phyloP scores from a whole-genome alignment of 1,140 invertebrate species.

The Papilio glaucus region DNA sequence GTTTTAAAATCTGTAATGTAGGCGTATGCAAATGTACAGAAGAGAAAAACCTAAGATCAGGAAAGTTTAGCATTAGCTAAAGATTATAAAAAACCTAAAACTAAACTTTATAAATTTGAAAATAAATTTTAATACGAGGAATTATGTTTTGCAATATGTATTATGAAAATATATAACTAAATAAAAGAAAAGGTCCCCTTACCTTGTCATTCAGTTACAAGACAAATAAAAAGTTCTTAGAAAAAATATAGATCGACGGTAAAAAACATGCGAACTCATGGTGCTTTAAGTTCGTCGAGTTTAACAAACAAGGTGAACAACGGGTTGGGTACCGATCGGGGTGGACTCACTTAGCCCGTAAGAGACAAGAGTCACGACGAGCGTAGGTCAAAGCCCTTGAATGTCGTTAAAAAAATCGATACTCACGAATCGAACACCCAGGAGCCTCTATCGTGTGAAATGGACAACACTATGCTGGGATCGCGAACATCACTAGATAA shows the following conservation, averaged over 20 bases:
- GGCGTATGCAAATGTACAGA: neutral
- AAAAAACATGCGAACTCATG: constrained; percentile 16
- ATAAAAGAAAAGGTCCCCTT: neutral
- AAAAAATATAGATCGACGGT: neutral
- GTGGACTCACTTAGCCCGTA: constrained; percentile 48
- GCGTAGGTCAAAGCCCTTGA: constrained; percentile 52
- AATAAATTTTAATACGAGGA: neutral
- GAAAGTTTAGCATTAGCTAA: too few species aligned
- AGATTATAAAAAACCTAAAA: neutral
- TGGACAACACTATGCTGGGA: constrained; percentile 42
- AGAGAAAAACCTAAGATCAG: too few species aligned
- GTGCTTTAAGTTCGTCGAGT: constrained; percentile 26
- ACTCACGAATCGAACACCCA: constrained; percentile 43
- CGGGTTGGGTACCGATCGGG: constrained; percentile 54
- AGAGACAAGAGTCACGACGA: constrained; percentile 45
- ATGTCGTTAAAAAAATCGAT: constrained; percentile 41
- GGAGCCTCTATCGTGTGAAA: constrained; percentile 6
- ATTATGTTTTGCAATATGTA: too few species aligned
- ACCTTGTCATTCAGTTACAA: constrained; percentile 16
- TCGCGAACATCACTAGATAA: constrained; percentile 50
- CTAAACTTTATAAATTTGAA: neutral
- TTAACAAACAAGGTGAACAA: constrained; percentile 53
- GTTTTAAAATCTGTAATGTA: too few species aligned
- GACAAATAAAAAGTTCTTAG: constrained; percentile 33
- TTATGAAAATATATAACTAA: too few species aligned